Evolutionary conservation across 2,888 invertebrate genomes (phyloP).

Genomic region (Trissonchulus latispiculum): DNA sequence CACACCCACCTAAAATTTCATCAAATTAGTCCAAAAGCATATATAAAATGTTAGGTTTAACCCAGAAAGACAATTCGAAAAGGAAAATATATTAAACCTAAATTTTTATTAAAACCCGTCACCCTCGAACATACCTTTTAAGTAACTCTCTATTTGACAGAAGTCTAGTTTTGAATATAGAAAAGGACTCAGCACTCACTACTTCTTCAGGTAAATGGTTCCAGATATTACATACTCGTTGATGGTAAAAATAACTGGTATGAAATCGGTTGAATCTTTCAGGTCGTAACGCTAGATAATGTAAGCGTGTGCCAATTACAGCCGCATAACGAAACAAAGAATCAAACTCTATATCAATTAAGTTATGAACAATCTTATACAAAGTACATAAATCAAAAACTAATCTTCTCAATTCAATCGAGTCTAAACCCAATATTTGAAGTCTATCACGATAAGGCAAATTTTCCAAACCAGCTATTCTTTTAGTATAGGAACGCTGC

Average conservation of each 20-base stretch:
- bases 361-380: neutral
- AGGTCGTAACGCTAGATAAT: neutral
- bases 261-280: neutral
- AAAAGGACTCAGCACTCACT: neutral
- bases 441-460: neutral
- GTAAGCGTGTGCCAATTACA: neutral
- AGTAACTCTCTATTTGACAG: neutral
- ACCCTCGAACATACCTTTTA: neutral
- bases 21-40: too few relatives aligned
- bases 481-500: neutral
- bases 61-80: too few relatives aligned
- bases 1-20: too few relatives aligned
- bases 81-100: too few relatives aligned
- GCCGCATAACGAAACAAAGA: neutral
- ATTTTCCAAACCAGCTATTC: neutral
- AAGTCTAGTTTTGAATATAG: neutral
- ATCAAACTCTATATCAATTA: neutral
- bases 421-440: neutral
- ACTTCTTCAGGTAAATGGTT: neutral
- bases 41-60: too few relatives aligned
- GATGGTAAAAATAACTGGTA: neutral
- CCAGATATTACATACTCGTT: neutral
- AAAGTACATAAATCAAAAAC: neutral
- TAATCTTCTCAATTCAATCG: neutral
- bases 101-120: too few relatives aligned